These are phyloP conservation scores for Drosophila simulans DNA, from an alignment of 1,140 invertebrate genomes.

Conservation along the genomic window DNA sequence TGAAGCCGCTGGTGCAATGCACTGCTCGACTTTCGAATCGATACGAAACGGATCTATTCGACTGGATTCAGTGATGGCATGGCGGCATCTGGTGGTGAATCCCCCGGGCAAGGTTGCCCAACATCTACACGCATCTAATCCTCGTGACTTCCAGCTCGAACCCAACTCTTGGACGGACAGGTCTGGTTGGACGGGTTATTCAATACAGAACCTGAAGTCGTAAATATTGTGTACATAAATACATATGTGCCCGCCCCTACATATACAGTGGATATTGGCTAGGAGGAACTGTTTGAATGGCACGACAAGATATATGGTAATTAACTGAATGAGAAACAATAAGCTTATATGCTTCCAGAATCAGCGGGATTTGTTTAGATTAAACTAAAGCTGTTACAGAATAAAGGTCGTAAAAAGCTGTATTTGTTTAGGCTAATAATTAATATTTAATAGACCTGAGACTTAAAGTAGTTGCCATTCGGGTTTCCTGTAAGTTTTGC, in stretches of 20 bases:
- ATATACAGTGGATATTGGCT: conserved; percentile 2
- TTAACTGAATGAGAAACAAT: not conserved
- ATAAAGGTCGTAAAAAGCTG: not conserved
- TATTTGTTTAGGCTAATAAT: not conserved
- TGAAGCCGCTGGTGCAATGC: not conserved
- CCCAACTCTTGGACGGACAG: not conserved
- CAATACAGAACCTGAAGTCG: conserved; percentile 68
- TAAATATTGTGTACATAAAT: conserved; percentile 15
- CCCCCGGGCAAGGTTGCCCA: conserved; percentile 22
- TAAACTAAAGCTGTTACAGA: too few species aligned
- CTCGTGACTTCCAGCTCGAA: conserved; percentile 27
- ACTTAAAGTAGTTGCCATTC: conserved; percentile 7
- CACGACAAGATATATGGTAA: not conserved
- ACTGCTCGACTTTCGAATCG: not conserved
- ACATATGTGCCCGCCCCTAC: not conserved
- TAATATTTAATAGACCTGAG: not conserved
- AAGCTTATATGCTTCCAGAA: too few species aligned
- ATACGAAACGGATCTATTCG: not conserved
- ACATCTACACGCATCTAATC: conserved; percentile 11
- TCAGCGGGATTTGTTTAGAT: too few species aligned
- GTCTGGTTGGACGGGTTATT: conserved; percentile 64
- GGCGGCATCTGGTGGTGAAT: conserved; percentile 4
- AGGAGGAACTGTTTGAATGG: not conserved
- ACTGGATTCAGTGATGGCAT: not conserved
- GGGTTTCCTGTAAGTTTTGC: conserved; percentile 36